Conservation (phyloP, 2,797 vertebrate genomes). For the Pipistrellus kuhlii region DNA sequence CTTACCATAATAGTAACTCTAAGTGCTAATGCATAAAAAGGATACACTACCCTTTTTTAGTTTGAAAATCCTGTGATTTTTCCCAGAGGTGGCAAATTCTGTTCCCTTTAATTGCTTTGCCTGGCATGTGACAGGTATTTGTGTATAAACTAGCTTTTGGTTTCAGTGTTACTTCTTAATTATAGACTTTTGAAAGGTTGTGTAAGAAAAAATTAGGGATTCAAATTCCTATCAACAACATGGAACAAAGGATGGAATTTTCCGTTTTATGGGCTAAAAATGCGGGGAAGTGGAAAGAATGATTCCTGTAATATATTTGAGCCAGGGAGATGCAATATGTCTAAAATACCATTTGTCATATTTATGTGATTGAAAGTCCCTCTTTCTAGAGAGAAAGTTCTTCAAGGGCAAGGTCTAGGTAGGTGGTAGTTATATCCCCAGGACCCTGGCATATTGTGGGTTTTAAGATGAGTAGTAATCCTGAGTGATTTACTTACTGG, state of each 20-base stretch:
- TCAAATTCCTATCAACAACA: constrained; percentile 28
- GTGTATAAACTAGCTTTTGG: constrained; percentile 57
- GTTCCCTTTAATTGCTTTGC: constrained; percentile 51
- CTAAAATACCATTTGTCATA: constrained; percentile 25
- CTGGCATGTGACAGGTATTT: constrained; percentile 35
- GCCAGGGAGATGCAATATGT: not conserved
- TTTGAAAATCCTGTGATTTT: constrained; percentile 55
- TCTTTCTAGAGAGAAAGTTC: not conserved
- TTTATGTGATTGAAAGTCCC: not conserved
- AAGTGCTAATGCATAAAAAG: constrained; percentile 32
- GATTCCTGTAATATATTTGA: constrained; percentile 17
- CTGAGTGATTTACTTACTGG: constrained; percentile 21
- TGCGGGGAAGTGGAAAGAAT: constrained; percentile 50
- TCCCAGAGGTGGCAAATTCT: constrained; percentile 48
- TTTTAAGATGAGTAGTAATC: not conserved
- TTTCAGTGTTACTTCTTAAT: constrained; percentile 67
- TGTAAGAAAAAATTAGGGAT: constrained; percentile 62
- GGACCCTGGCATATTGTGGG: not conserved
- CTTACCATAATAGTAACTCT: not conserved
- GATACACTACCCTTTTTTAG: constrained; percentile 2
- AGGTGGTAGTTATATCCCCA: not conserved
- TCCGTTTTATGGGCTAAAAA: constrained; percentile 24
- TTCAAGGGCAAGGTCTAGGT: not conserved
- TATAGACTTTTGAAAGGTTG: constrained; percentile 54
- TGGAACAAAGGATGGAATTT: constrained; percentile 47